Base-by-base conservation (phyloP, 2,888 invertebrate genomes). In the Proisotoma minuta region DNA sequence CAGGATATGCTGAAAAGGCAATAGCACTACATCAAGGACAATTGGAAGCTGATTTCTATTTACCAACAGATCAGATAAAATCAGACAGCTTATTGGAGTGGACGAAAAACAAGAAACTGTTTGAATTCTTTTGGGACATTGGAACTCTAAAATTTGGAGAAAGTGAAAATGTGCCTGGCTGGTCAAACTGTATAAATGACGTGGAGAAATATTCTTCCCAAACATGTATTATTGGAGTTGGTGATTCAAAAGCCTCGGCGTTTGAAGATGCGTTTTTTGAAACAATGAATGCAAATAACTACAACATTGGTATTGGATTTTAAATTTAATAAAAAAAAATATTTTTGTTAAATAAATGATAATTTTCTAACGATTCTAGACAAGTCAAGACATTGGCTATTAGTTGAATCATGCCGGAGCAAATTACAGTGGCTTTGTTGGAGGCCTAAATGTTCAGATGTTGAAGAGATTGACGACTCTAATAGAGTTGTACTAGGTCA, bases 81-180 rank as follows among this genome's bases (percentile, higher is more conserved):
- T 57, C 61, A 23, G 12, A 57, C 3, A 48, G 57, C 0, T 24
- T 57, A 10, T 43, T 61, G 10, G 64, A 65, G 15, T 69, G 68
- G 69, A 61, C 49, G 8, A 59, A 57, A 15, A 56, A 65, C 39
- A 18, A 23, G 1, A 34, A 50, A 18, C 1, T 63, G 0, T 73
- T 73, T 62, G 70, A 68, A 51, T 20, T 57, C 12, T 73, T 66
- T 67, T 73, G 73, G 73, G 68, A 66, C 50, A 26, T 58, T 15
- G 71, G 70, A 29, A 66, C 70, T n/a, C 58, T 58, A 12, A 26
- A 64, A 34, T 71, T 68, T 61, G 73, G 73, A 24, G 73, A 73
- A 57, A 28, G 34, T 20, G 60, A 39, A 12, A 58, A 69, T 8
- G 4, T n/a, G 5, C 47, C 52, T 1, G 73, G 71, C 8, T 73